Conservation (phyloP, 2,888 invertebrate genomes). For the Eupeodes luniger region DNA sequence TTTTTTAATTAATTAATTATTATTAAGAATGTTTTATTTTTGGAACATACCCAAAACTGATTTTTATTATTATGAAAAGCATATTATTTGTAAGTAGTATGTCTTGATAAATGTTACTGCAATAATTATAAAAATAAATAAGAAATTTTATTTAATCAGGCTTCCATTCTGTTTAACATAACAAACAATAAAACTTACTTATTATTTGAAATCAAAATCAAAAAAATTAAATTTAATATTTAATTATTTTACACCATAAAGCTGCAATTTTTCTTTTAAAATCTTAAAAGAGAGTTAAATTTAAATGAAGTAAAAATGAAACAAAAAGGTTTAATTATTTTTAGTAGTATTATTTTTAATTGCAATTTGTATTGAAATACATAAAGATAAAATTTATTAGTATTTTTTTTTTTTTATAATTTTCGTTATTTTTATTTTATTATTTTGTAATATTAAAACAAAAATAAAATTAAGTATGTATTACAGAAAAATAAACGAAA, state of each 20-base stretch:
- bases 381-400: conserved; percentile 35
- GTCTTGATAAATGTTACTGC: conserved; percentile 47
- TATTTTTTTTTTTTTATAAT: conserved; percentile 35
- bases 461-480: neutral
- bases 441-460: neutral
- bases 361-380: conserved; percentile 52
- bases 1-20: neutral
- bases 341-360: conserved; percentile 41
- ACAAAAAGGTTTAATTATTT: conserved; percentile 38
- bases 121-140: conserved; percentile 45
- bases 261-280: conserved; percentile 56
- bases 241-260: conserved; percentile 35
- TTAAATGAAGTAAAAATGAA: conserved; percentile 32
- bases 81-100: conserved; percentile 27
- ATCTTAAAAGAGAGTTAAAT: conserved; percentile 46
- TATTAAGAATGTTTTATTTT: conserved; percentile 25
- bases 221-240: conserved; percentile 30
- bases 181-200: conserved; percentile 32
- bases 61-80: conserved; percentile 17
- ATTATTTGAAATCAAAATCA: conserved; percentile 37
- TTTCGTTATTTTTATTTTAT: conserved; percentile 53
- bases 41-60: conserved; percentile 38
- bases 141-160: conserved; percentile 63
- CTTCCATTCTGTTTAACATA: conserved; percentile 75
- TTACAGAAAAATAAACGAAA: neutral